Evolutionary conservation across 2,113 vertebrate genomes (phyloP).

Genomic region (Epinephelus moara): DNA sequence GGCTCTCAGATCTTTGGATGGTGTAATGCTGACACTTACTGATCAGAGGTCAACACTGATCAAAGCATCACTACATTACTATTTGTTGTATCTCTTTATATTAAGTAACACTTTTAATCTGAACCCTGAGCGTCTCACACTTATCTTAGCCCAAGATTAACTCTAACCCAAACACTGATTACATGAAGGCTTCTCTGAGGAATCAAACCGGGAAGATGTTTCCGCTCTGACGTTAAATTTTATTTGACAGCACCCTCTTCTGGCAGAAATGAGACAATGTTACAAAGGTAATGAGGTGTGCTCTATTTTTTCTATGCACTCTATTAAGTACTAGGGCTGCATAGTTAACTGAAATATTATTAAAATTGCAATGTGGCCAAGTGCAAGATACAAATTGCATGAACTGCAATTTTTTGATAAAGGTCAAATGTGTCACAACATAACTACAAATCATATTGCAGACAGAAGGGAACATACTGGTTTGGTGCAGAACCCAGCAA

Average conservation of each 20-base stretch:
- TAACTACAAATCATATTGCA: too few relatives aligned
- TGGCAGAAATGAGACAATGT: slow-evolving; percentile 58
- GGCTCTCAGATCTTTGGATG: not conserved
- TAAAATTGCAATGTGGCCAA: too few relatives aligned
- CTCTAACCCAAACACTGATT: not conserved
- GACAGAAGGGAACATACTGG: too few relatives aligned
- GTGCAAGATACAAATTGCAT: too few relatives aligned
- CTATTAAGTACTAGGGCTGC: too few relatives aligned
- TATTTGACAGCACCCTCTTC: slow-evolving; percentile 75
- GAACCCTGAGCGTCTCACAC: not conserved
- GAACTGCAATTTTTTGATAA: too few relatives aligned
- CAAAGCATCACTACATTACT: not conserved
- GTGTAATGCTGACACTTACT: not conserved
- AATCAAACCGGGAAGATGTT: not conserved
- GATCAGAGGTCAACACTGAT: not conserved
- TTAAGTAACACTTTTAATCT: not conserved
- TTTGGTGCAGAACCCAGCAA: too few relatives aligned
- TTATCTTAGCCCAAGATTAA: not conserved
- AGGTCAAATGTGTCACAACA: too few relatives aligned
- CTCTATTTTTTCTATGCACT: not conserved
- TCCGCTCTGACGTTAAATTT: not conserved
- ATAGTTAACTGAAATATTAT: too few relatives aligned
- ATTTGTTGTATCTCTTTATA: not conserved
- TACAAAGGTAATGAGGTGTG: not conserved
- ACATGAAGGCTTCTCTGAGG: not conserved